Percentiles rank a stretch among this genome's conserved stretches.
phyloP scores from a whole-genome alignment of 2,888 invertebrate genomes.

The Macrosoma leucophasiata region DNA sequence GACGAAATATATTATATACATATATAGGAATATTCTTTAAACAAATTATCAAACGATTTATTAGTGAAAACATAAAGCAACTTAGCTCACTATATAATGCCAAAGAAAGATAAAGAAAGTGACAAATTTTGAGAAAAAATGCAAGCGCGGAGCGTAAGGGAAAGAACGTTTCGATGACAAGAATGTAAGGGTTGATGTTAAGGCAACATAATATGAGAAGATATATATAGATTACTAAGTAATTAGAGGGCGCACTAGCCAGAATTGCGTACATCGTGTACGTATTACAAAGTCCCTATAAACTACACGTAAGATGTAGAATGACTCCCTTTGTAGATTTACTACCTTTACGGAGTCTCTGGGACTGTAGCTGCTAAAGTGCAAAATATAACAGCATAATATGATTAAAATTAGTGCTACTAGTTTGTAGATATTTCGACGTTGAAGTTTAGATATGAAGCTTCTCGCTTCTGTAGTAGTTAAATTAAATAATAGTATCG shows the following conservation, averaged over 20 bases:
- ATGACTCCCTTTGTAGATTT: constrained; percentile 50
- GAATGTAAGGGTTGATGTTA: constrained; percentile 46
- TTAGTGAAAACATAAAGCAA: constrained; percentile 45
- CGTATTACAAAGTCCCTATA: constrained; percentile 35
- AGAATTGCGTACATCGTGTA: too few relatives aligned
- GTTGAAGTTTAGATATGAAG: constrained; percentile 42
- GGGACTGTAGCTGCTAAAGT: constrained; percentile 38
- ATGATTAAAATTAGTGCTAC: constrained; percentile 60
- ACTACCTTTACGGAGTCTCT: constrained; percentile 57
- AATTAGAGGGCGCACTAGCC: too few relatives aligned
- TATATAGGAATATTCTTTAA: constrained; percentile 6
- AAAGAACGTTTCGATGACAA: constrained; percentile 43
- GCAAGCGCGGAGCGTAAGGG: constrained; percentile 47
- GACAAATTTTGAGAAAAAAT: constrained; percentile 40
- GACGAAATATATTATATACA: constrained; percentile 26
- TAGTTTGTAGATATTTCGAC: constrained; percentile 50
- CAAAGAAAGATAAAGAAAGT: constrained; percentile 64
- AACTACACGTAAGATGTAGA: constrained; percentile 44
- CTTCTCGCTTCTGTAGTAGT: constrained; percentile 38
- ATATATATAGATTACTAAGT: constrained; percentile 29
- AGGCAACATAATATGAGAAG: constrained; percentile 27
- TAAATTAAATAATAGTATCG: constrained; percentile 38
- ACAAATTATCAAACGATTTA: constrained; percentile 18
- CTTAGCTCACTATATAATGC: constrained; percentile 72
- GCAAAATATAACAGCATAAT: constrained; percentile 61